Evolutionary conservation across 2,888 invertebrate genomes (phyloP), one percentile per base, ranked within the genome.

Genomic region (Drosophila maculinotata): DNA sequence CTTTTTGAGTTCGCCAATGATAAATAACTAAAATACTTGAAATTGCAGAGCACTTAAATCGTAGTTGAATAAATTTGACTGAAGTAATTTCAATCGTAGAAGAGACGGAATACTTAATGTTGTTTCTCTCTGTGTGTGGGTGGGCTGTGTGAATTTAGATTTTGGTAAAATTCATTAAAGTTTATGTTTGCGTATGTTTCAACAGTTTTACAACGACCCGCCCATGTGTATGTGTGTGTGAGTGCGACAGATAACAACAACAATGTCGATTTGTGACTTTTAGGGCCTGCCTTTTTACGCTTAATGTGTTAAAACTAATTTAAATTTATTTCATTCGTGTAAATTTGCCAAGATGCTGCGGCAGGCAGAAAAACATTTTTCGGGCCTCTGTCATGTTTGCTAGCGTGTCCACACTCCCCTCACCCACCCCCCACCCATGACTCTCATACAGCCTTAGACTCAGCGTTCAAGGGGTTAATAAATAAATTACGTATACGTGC

Each of bases 301-400:
- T 84, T 84, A 88, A 84, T 88, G 85, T 87, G 84, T 87, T 84
- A 84, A 88, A 84, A 88, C 84, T 84, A 84, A 84, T 84, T 84
- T 87, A 84, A 84, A 84, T 84, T 84, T 84, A 84, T 84, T 84
- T 84, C 81, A 78, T 79, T 79, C 76, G 72, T 79, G 79, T 79
- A 79, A 87, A 78, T 79, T 78, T 78, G 69, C 67, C 60, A 73
- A 80, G 80, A 80, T 78, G 67, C 85, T 74, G 52, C 15, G 73
- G 54, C 77, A 67, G 81, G 58, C 60, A 49, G 14, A 66, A 66
- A 38, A 52, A 57, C 66, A 45, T 36, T 64, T 78, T 76, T 64
- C 44, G 62, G 62, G 25, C 41, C 33, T 49, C 44, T 44, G 41
- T 30, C 58, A 33, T 63, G 58, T 41, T 52, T 48, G 31, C 57